Evolutionary conservation across 1,140 invertebrate species (phyloP), one percentile per base, ranked within the genome.

Genomic region (Daktulosphaira vitifoliae): DNA sequence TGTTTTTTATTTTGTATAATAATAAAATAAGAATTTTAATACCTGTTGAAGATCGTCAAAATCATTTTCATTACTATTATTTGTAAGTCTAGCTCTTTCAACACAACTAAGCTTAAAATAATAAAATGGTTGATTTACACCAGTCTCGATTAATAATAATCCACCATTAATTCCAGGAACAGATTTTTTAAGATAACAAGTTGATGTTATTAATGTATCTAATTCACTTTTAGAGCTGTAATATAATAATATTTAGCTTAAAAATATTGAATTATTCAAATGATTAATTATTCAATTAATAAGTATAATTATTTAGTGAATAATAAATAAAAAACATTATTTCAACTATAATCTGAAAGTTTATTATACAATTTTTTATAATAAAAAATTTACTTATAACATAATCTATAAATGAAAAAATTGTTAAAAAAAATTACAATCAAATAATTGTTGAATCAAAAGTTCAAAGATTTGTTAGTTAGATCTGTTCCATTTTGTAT

Each of bases 41-140:
- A 69, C 67, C 67, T 68, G 56, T 20, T 37, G 23, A 18, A 18
- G 44, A 13, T 59, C 54, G 2, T 59, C 42, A 20, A 25, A 25
- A 59, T 33, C 29, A 11, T 5, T 5, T 33, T 33, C 29, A 11
- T 33, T 11, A 11, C 29, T 33, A 11, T 68, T 22, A 29, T 42
- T 54, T 38, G 37, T 25, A 18, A 48, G 37, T 29, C 22, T 22
- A 16, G 33, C 29, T 42, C 33, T 29, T 26, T 42, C 65, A 33
- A 64, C 39, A 65, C 25, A 50, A 8, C 48, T 44, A 9, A 66
- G 26, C 18, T 52, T 59, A n/a, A 23, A 42, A 66, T 44, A 67
- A 26, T 66, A 38, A 69, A 48, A 62, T 29, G 56, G 56, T n/a
- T 62, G 56, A 5, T 23, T 26, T 5, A 62, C 42, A 5, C 56